Conservation (phyloP, 2,888 invertebrate genomes). For the Axea sp. region DNA sequence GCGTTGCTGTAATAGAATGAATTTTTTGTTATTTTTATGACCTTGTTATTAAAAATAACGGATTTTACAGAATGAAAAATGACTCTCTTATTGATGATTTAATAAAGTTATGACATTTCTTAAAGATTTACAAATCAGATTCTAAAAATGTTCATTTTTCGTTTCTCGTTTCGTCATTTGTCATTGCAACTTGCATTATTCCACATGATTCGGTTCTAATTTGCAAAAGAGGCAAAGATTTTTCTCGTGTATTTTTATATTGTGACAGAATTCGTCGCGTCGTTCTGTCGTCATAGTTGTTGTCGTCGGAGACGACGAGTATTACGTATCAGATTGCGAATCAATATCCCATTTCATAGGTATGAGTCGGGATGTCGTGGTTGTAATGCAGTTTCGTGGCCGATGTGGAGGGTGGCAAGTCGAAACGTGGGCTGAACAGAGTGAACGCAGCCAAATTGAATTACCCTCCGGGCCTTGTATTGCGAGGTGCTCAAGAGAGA, state of each 20-base stretch:
- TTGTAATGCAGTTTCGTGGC: slow-evolving; percentile 72
- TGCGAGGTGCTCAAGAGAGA: slow-evolving; percentile 56
- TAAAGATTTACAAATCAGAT: background rate
- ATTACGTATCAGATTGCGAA: slow-evolving; percentile 73
- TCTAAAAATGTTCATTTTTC: no score
- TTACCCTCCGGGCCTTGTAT: slow-evolving; percentile 69
- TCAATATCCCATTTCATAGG: slow-evolving; percentile 76
- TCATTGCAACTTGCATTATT: slow-evolving; percentile 9
- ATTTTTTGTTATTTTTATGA: slow-evolving; percentile 3
- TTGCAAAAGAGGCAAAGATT: slow-evolving; percentile 35
- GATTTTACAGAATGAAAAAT: background rate
- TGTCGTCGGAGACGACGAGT: slow-evolving; percentile 52
- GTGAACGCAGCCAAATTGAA: slow-evolving; percentile 72
- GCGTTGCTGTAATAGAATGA: background rate
- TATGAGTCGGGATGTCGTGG: slow-evolving; percentile 73
- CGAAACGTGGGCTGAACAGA: slow-evolving; percentile 65
- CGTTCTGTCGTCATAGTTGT: slow-evolving; percentile 30
- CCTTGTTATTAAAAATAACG: slow-evolving; percentile 21
- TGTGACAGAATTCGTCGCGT: slow-evolving; percentile 41
- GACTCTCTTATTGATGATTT: slow-evolving; percentile 6
- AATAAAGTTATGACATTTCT: no score
- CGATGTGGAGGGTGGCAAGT: slow-evolving; percentile 65
- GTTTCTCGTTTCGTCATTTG: background rate
- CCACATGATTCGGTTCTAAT: slow-evolving; percentile 33
- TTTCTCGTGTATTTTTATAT: slow-evolving; percentile 49